Conservation (phyloP, 1,140 invertebrate genomes). For the Hestina assimilis region DNA sequence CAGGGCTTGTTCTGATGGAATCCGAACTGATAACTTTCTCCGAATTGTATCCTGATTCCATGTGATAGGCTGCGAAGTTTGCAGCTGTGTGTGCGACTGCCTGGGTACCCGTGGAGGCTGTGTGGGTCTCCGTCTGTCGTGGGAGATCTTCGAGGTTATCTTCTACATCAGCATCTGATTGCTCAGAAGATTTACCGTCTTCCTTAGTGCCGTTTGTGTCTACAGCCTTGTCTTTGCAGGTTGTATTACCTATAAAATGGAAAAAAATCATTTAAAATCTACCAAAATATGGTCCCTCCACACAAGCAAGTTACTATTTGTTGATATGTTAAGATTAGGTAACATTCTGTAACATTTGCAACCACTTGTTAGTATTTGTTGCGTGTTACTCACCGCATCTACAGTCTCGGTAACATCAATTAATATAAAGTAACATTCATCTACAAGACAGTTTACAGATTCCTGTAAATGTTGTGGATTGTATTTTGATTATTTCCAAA, state of each 20-base stretch:
- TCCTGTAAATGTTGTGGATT: no score
- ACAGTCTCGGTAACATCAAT: no score
- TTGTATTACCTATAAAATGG: constrained; percentile 29
- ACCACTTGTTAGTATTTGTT: no score
- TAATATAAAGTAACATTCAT: no score
- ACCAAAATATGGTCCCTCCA: no score
- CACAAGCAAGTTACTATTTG: no score
- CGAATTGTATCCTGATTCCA: constrained; percentile 85
- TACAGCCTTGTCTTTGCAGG: constrained; percentile 42
- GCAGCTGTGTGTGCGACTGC: constrained; percentile 61
- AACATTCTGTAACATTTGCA: no score
- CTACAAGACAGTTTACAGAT: no score
- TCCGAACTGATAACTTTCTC: constrained; percentile 80
- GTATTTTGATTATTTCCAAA: no score
- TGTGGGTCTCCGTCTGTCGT: constrained; percentile 46
- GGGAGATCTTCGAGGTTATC: constrained; percentile 85
- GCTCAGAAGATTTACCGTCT: constrained; percentile 80
- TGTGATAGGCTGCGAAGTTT: constrained; percentile 71
- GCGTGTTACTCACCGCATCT: no score
- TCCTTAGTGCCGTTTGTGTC: constrained; percentile 55
- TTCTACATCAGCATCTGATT: constrained; percentile 89
- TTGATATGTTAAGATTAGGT: no score
- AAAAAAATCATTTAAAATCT: constrained; percentile 9
- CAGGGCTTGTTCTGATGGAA: constrained; percentile 77
- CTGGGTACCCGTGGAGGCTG: constrained; percentile 42